phyloP scores from a whole-genome alignment of 2,797 vertebrate species.

The Sciurus carolinensis region DNA sequence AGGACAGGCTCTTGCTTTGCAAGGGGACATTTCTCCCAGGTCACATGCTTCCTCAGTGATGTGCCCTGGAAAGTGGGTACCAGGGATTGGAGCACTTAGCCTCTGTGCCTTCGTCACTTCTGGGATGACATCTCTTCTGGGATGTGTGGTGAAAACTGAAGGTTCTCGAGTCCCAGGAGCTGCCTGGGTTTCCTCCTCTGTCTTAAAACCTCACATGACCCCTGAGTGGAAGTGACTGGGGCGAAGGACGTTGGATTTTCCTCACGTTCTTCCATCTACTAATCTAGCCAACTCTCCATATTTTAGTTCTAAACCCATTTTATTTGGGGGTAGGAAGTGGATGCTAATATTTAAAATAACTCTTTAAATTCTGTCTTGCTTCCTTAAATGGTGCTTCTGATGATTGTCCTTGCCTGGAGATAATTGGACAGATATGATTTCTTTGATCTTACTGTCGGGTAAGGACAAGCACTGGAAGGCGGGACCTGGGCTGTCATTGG shows the following conservation, averaged over 20 bases:
- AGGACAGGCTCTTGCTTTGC: not conserved
- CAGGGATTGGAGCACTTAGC: not conserved
- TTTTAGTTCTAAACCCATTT: not conserved
- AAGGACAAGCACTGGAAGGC: not conserved
- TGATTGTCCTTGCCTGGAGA: too few species aligned
- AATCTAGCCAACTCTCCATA: not conserved
- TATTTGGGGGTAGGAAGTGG: not conserved
- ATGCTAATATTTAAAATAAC: not conserved
- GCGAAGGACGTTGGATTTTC: not conserved
- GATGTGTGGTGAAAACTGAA: not conserved
- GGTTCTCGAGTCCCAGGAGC: not conserved
- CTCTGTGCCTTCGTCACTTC: too few species aligned
- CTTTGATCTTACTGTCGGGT: not conserved
- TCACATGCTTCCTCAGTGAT: not conserved
- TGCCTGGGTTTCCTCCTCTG: not conserved
- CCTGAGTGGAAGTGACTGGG: fast-evolving
- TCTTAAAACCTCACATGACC: not conserved
- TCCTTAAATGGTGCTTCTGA: not conserved
- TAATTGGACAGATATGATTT: not conserved
- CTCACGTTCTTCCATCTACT: not conserved
- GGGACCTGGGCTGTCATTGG: not conserved
- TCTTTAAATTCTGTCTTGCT: not conserved
- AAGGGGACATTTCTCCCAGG: constrained; percentile 37
- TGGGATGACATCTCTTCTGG: not conserved
- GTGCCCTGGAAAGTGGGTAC: not conserved